These are phyloP conservation scores for Aurelia sp. DNA, from an alignment of 30 jellyfish, hydroid and myxozoan genomes.

Conservation along the genomic window DNA sequence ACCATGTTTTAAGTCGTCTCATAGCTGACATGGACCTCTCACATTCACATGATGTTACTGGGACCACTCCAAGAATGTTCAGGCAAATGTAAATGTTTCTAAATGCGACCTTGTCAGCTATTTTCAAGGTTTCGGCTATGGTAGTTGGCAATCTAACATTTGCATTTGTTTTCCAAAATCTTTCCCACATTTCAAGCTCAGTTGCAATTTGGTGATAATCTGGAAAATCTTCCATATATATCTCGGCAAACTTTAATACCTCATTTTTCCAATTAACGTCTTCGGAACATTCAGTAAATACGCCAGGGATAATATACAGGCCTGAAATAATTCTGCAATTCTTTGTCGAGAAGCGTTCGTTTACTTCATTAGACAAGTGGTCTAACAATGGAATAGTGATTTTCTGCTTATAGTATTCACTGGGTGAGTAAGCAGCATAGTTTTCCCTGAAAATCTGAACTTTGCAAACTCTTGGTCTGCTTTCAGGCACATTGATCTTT, in stretches of 20 bases:
- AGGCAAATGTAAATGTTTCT: slow-evolving; percentile 58
- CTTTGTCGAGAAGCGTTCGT: slow-evolving; percentile 13
- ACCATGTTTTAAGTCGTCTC: slow-evolving; percentile 55
- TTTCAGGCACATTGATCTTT: slow-evolving; percentile 22
- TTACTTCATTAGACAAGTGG: slow-evolving; percentile 43
- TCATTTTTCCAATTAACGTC: slow-evolving; percentile 31
- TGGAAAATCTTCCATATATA: slow-evolving; percentile 8
- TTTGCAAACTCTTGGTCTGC: slow-evolving; percentile 24
- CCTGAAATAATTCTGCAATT: slow-evolving; percentile 9
- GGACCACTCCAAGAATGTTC: slow-evolving; percentile 61
- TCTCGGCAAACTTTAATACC: slow-evolving; percentile 2
- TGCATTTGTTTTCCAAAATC: slow-evolving; percentile 23
- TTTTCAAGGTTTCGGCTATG: slow-evolving; percentile 19
- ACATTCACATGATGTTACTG: slow-evolving; percentile 74
- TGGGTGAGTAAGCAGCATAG: background rate
- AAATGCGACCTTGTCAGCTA: slow-evolving; percentile 41
- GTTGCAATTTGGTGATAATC: slow-evolving; percentile 6
- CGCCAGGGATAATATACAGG: slow-evolving; percentile 28
- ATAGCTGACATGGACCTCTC: slow-evolving; percentile 65
- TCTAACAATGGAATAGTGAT: slow-evolving; percentile 24
- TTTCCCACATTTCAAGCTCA: slow-evolving; percentile 44
- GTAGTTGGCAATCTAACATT: slow-evolving; percentile 23
- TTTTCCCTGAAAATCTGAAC: slow-evolving; percentile 1
- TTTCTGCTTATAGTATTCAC: slow-evolving; percentile 38
- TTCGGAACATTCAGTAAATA: background rate